Base-by-base conservation (phyloP, 2,113 vertebrate genomes). In the Pygoscelis adeliae region DNA sequence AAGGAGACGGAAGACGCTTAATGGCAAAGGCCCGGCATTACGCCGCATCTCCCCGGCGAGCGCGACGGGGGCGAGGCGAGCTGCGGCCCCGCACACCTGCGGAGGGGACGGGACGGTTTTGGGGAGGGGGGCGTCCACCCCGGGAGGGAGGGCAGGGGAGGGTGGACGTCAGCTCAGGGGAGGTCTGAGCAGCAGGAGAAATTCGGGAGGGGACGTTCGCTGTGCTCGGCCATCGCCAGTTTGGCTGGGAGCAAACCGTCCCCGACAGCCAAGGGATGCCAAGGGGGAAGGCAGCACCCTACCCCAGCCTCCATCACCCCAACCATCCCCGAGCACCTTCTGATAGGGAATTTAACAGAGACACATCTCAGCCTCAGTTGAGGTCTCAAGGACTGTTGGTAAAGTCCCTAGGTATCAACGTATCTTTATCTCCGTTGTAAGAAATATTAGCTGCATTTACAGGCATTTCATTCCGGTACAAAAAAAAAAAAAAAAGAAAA, bases 1-100 rank as follows among this genome's bases (percentile, higher is more conserved):
- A 98, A 98, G 98, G 98, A 99, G 98, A 98, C 97, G 94, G 98
- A 97, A 96, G 84, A 98, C 84, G 97, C 98, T 98, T 98, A 98
- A 99, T 98, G 98, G 98, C 98, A 97, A 93, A 88, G 95, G 94
- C 95, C 95, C 70, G 4, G 94, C 85, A 66, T n/a, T 89, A 32
- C 30, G 9, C 25, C 0, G 27, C 38, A 22, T 29, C 93, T 89
- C 88, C 96, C 91, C 32, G 9, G 82, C 8, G 34, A 65, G 78
- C 29, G 13, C 47, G 40, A 46, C 10, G 29, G 73, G 59, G 73
- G 44, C 12, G 12, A 83, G 74, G 63, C 4, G 26, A 40, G 78
- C 34, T 13, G 6, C 3, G 21, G 78, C 85, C 92, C 83, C 23
- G 8, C 70, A 55, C 86, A 90, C 93, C 87, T 87, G 56, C 36